Evolutionary conservation across 2,113 vertebrate genomes (phyloP), one percentile per base, ranked within the genome.

Genomic region (Hystrix cristata): DNA sequence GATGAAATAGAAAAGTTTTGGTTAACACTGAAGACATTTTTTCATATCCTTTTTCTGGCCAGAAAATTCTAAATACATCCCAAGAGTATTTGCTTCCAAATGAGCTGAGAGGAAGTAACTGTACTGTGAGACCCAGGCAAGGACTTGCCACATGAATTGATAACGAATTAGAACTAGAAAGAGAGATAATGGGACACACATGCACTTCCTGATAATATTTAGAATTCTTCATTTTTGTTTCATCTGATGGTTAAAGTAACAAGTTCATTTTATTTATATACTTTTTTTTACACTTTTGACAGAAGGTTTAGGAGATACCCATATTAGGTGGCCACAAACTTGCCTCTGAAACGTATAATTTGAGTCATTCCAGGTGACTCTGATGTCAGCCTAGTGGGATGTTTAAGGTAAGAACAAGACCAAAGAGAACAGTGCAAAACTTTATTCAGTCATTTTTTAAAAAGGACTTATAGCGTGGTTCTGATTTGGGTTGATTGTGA

Each of bases 1-100:
- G 79, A 79, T 46, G 14, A 48, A 90, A 93, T 27, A 87, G 83
- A 91, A 90, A 97, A 80, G 15, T 53, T 60, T 83, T 85, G 31
- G 53, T 94, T 81, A 78, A 55, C 9, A 62, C 13, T 25, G 74
- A 92, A 80, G 64, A 12, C 59, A 55, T 81, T 82, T 71, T 76
- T 89, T 84, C 65, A 59, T 69, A 90, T 59, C 59, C 21, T 80
- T 76, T 93, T 84, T 31, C 92, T 94, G 51, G 11, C 51, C 59
- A 76, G 60, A 72, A 80, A 84, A 31, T 85, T 95, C 27, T 53
- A 94, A 93, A n/a, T 57, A 81, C 29, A 72, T 78, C 21, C 27
- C 23, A 80, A 59, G n/a, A 91, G 15, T 69, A 93, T 60, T 9
- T 71, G 15, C 51, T 97, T 96, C 48, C 55, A 85, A 80, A 74